Evolutionary conservation across 1,140 invertebrate species (phyloP).

Genomic region (Apocrypta bakeri): DNA sequence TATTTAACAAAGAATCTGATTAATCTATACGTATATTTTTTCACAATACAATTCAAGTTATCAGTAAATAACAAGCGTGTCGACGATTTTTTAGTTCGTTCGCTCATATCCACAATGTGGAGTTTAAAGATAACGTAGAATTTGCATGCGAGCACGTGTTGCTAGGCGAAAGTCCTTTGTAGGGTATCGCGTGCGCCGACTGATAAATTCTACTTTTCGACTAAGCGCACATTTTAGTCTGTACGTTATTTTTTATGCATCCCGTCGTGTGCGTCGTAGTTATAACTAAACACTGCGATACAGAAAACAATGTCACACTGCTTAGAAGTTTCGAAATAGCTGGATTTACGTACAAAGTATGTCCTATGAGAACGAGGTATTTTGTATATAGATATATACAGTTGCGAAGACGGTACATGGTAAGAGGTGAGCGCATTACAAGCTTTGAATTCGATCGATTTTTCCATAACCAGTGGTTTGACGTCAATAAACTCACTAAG

Average conservation of each 20-base stretch:
- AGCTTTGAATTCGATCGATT: not conserved
- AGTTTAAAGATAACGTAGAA: slow-evolving; percentile 46
- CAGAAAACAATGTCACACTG: not conserved
- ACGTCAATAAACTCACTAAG: slow-evolving; percentile 1
- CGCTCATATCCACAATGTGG: not conserved
- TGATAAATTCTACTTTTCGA: slow-evolving; percentile 57
- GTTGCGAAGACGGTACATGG: too few relatives aligned
- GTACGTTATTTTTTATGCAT: not conserved
- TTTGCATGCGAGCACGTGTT: slow-evolving; percentile 57
- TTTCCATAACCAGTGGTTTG: not conserved
- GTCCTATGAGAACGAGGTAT: too few relatives aligned
- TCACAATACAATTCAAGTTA: too few relatives aligned
- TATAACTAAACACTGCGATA: not conserved
- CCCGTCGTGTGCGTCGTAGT: too few relatives aligned
- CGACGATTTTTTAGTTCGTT: slow-evolving; percentile 1
- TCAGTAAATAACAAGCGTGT: not conserved
- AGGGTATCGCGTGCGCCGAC: slow-evolving; percentile 58
- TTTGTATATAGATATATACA: too few relatives aligned
- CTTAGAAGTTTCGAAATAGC: not conserved
- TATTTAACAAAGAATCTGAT: not conserved
- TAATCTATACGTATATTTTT: not conserved
- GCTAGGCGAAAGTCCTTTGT: slow-evolving; percentile 37
- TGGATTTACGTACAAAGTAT: not conserved
- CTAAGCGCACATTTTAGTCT: slow-evolving; percentile 50
- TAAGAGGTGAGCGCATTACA: not conserved